phyloP scores from a whole-genome alignment of 2,113 vertebrate species.

The Cavia porcellus region DNA sequence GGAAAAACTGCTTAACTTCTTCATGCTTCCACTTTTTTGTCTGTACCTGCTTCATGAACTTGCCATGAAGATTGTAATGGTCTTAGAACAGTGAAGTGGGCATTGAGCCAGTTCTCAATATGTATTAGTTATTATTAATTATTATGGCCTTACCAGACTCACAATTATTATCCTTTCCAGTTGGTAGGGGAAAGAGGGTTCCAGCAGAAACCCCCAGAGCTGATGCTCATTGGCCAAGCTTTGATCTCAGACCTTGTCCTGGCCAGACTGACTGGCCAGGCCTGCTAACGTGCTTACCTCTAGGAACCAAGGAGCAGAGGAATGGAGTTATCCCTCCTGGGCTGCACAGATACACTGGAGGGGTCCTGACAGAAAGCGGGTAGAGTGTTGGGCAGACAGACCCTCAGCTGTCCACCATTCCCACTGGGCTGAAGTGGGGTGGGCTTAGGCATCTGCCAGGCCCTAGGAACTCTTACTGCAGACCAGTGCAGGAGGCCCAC shows the following conservation, averaged over 20 bases:
- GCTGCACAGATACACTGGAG: background rate
- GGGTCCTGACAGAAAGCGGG: background rate
- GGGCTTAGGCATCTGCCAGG: background rate
- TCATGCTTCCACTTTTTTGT: background rate
- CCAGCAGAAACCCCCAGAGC: background rate
- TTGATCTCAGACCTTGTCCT: background rate
- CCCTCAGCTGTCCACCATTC: background rate
- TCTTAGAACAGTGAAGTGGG: background rate
- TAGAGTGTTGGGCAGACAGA: background rate
- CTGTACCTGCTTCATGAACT: background rate
- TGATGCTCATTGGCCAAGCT: background rate
- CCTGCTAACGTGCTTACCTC: rapidly evolving
- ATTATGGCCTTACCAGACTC: background rate
- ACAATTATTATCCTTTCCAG: background rate
- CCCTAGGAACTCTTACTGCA: background rate
- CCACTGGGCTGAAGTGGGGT: background rate
- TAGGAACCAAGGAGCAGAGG: background rate
- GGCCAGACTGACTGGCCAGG: background rate
- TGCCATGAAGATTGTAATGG: background rate
- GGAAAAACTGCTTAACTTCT: background rate
- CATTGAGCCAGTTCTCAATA: background rate
- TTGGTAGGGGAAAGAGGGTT: background rate
- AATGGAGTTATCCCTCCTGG: background rate
- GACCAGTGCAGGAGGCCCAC: background rate
- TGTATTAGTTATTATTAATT: background rate